Evolutionary conservation across 2,888 invertebrate species (phyloP), one percentile per base, ranked within the genome.

Genomic region (Drosophila fulvimacula): DNA sequence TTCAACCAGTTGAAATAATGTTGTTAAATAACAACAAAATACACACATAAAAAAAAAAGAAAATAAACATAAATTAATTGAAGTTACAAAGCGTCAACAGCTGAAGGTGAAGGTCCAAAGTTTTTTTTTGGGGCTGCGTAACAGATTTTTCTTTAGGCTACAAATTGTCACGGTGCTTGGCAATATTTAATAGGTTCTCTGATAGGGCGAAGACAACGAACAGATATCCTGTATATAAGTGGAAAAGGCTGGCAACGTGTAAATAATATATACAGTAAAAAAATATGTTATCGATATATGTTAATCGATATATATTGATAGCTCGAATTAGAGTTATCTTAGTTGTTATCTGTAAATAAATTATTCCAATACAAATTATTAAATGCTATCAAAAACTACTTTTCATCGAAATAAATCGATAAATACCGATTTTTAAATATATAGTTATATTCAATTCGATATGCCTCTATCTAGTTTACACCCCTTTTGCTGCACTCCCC

Each of bases 31-130:
- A 44, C 44, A 27, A 52, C n/a, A 41, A 44, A 27, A 56, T 15
- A 44, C 24, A n/a, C 30, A n/a, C n/a, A n/a, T n/a, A n/a, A 53
- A 10, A 46, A 46, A 9, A 27, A 64, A 27, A 30, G 19, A 30
- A 53, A 21, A 65, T 34, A 24, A 39, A 13, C 24, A 66, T 48
- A 66, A 81, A 75, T 73, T 68, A 67, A 81, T 82, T 81, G 75
- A 73, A 84, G 79, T 86, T 84, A 88, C 86, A 77, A 59, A 69
- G 67, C 66, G 48, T 56, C 68, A 67, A 76, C 66, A 66, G 46
- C 61, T 58, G 86, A 82, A 85, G 84, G 83, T 84, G 77, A 84
- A 88, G 88, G 84, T 76, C 69, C 62, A 63, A 42, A 52, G 42
- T 42, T 38, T n/a, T 21, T 36, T 55, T 59, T 24, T 46, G 21